These are phyloP conservation scores for Pimpla rufipes DNA, from an alignment of 2,888 invertebrate species.

Conservation along the genomic window DNA sequence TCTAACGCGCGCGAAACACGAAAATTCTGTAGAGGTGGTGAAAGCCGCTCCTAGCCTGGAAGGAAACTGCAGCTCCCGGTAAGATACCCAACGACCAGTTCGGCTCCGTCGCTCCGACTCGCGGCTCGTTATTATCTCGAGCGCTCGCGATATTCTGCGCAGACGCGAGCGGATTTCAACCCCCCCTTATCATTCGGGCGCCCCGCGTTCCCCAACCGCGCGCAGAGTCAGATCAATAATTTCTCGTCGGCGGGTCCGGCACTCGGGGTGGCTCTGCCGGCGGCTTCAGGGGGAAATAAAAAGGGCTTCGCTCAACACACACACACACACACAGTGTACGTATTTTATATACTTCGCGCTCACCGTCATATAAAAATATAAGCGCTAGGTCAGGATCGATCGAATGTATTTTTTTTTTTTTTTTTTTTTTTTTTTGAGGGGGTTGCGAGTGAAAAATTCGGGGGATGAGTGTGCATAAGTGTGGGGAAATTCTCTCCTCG, in stretches of 20 bases:
- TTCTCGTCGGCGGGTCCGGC: slow-evolving; percentile 63
- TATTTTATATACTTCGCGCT: neutral
- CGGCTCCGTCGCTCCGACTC: neutral
- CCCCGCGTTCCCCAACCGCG: too few relatives aligned
- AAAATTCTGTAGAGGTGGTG: too few relatives aligned
- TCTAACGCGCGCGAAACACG: too few relatives aligned
- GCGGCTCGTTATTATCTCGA: slow-evolving; percentile 65
- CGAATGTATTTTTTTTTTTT: slow-evolving; percentile 12
- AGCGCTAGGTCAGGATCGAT: slow-evolving; percentile 56
- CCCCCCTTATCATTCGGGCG: slow-evolving; percentile 59
- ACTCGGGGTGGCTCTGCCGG: slow-evolving; percentile 38
- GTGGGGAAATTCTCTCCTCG: slow-evolving; percentile 4
- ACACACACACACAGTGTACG: neutral
- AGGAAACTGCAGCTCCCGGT: slow-evolving; percentile 2
- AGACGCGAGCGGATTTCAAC: slow-evolving; percentile 71
- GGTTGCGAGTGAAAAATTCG: neutral
- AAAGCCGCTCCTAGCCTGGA: neutral
- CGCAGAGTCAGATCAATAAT: slow-evolving; percentile 75
- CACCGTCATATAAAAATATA: neutral
- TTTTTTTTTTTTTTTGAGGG: neutral
- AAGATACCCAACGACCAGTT: slow-evolving; percentile 9
- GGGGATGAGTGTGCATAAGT: neutral
- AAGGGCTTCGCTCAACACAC: slow-evolving; percentile 9
- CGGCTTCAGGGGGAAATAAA: slow-evolving; percentile 35
- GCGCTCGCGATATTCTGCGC: too few relatives aligned